Percentiles rank a stretch among this genome's conserved stretches.
Evolutionary conservation across 1,140 invertebrate genomes (phyloP).

Genomic region (Procambarus clarkii): DNA sequence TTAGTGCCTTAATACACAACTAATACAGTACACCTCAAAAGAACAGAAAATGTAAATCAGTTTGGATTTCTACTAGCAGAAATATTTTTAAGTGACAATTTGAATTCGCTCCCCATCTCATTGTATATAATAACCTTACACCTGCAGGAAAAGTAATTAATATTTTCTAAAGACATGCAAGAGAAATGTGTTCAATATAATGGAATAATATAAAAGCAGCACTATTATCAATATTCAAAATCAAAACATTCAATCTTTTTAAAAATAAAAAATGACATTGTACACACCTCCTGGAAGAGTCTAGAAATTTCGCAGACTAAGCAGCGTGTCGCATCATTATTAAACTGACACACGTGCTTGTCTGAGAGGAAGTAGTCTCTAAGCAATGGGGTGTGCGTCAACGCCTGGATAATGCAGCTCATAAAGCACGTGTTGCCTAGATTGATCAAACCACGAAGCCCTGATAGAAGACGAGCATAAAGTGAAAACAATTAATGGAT

Average conservation of each 20-base stretch:
- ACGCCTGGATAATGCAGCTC: conserved; percentile 97
- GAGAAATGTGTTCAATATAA: background rate
- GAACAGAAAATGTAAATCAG: no score
- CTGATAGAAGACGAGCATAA: conserved; percentile 73
- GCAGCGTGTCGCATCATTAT: conserved; percentile 81
- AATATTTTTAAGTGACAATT: no score
- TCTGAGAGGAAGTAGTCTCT: conserved; percentile 97
- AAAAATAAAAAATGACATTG: no score
- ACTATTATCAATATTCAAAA: background rate
- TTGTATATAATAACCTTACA: no score
- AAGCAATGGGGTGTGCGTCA: conserved; percentile 95
- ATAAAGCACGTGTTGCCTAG: conserved; percentile 99
- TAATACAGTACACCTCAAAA: no score
- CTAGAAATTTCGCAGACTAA: conserved; percentile 94
- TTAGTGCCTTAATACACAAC: no score
- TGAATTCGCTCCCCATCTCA: no score
- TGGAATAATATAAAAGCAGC: conserved; percentile 1
- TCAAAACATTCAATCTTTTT: conserved; percentile 7
- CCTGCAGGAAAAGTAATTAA: no score
- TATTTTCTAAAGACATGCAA: no score
- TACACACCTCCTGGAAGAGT: conserved; percentile 77
- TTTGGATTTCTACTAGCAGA: no score
- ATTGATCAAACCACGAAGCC: conserved; percentile 94
- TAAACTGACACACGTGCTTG: conserved; percentile 87
- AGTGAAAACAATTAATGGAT: background rate